Base-by-base conservation (phyloP, 2,113 vertebrate genomes). In the Thalassarche chlororhynchos region DNA sequence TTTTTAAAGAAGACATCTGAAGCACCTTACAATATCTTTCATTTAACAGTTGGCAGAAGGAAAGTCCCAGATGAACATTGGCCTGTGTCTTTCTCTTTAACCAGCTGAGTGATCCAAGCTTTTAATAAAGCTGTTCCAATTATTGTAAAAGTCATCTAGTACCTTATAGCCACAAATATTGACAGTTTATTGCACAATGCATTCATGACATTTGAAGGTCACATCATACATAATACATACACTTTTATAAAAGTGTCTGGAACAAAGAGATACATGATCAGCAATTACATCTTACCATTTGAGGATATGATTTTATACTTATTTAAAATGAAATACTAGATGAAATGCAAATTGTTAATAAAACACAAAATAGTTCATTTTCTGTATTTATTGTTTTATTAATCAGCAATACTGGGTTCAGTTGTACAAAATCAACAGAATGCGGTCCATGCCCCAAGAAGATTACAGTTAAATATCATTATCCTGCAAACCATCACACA, bases 141-240 rank as follows among this genome's bases (percentile, higher is more conserved):
- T 99, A 99, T 99, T 99, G 99, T 99, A 99, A 99, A 99, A 99
- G 99, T 99, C 99, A 99, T 99, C 99, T 99, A 98, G 99, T 98
- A 98, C 99, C 99, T 99, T 99, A 99, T 99, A 99, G 99, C 99
- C 99, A 99, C 99, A 99, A 99, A 99, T 99, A 99, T 99, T 99
- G 99, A 99, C 99, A 99, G 99, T 99, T 99, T 99, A 99, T 99
- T 99, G 99, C 99, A 99, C 99, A 99, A 99, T 96, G 99, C 99
- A 99, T 99, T 99, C 99, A 99, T 99, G 99, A 99, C 99, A 99
- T 99, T 99, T 99, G 99, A 99, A 99, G 99, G 99, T 99, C 99
- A 99, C 99, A 98, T 98, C 98, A 99, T 99, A 99, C 99, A 99
- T 99, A 99, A 99, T 98, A 99, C 99, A 99, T 98, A 99, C 98